Evolutionary conservation across 2,888 invertebrate genomes (phyloP).

Genomic region (Thelaira solivaga): DNA sequence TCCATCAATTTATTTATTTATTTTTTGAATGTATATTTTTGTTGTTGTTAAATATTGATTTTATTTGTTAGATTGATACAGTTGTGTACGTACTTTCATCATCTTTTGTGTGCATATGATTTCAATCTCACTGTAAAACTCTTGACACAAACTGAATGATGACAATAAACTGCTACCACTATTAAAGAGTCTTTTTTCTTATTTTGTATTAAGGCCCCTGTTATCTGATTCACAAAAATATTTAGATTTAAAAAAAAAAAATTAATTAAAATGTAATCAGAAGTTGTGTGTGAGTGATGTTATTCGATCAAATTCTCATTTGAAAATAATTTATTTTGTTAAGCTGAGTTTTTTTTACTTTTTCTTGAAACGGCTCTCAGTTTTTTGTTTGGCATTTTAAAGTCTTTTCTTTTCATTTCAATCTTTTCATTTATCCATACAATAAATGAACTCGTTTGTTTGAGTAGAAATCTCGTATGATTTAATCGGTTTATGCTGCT

Average conservation of each 20-base stretch:
- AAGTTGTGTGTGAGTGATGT: slow-evolving; percentile 33
- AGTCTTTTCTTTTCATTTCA: slow-evolving; percentile 7
- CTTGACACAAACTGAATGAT: background rate
- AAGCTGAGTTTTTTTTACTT: slow-evolving; percentile 37
- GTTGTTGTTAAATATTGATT: no score
- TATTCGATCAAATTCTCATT: slow-evolving; percentile 56
- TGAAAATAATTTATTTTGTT: slow-evolving; percentile 37
- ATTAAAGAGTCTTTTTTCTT: no score
- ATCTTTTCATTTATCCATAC: background rate
- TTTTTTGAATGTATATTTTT: no score
- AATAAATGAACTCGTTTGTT: no score
- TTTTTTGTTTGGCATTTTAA: slow-evolving; percentile 5
- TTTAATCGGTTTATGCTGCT: slow-evolving; percentile 56
- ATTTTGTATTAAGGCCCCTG: slow-evolving; percentile 1
- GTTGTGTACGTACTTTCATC: background rate
- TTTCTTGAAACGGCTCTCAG: slow-evolving; percentile 21
- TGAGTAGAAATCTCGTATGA: slow-evolving; percentile 21
- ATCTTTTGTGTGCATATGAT: slow-evolving; percentile 20
- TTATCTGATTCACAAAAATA: no score
- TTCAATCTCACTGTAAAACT: slow-evolving; percentile 34
- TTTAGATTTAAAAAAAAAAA: no score
- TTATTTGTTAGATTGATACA: slow-evolving; percentile 26
- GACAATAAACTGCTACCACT: slow-evolving; percentile 1
- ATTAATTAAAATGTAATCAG: slow-evolving; percentile 30
- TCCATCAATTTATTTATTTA: no score